phyloP scores from a whole-genome alignment of 2,113 vertebrate genomes.

The Himantopus leucocephalus region DNA sequence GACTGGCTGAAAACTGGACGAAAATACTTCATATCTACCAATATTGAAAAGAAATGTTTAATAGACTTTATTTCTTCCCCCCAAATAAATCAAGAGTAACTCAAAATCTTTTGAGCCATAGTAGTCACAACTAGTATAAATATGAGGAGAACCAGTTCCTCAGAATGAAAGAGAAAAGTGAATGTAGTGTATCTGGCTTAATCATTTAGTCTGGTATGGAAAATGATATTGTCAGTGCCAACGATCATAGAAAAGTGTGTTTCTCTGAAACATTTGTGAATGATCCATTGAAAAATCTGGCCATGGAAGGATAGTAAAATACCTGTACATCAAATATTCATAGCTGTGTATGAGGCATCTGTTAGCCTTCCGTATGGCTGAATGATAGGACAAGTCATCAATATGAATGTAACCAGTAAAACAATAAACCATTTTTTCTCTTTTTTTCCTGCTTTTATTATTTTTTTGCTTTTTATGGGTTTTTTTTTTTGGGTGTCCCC shows the following conservation, averaged over 20 bases:
- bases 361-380: neutral
- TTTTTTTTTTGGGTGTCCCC: neutral
- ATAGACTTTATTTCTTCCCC: neutral
- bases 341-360: neutral
- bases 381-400: neutral
- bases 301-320: neutral
- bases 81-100: neutral
- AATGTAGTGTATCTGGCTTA: neutral
- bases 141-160: neutral
- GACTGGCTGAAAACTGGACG: neutral
- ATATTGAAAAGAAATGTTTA: neutral
- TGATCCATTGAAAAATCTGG: conserved; percentile 20
- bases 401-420: neutral
- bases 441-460: neutral
- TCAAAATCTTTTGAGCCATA: neutral
- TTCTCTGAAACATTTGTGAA: conserved; percentile 39
- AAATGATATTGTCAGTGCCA: conserved; percentile 33
- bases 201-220: neutral
- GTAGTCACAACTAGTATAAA: neutral
- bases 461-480: neutral
- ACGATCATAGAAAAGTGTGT: neutral
- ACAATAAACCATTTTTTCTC: neutral
- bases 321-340: neutral
- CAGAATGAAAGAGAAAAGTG: neutral
- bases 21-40: neutral